A percentile compares a stretch with the other conserved stretches of the same genome.
phyloP scores from a whole-genome alignment of 1,140 invertebrate genomes.

The Temnothorax longispinosus region DNA sequence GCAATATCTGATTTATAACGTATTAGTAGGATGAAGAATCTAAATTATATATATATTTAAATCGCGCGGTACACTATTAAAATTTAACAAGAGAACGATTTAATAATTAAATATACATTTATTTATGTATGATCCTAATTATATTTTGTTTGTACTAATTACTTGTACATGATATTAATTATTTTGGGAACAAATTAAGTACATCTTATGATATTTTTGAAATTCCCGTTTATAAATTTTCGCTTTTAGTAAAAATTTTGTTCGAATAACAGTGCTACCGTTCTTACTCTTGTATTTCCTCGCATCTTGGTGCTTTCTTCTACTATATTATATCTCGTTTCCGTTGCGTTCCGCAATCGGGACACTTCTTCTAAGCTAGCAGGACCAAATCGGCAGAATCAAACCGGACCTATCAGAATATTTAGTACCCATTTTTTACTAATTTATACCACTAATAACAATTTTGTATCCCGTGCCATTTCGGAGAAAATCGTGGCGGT shows the following conservation, averaged over 20 bases:
- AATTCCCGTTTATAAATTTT: neutral
- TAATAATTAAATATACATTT: constrained; percentile 13
- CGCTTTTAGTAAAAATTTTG: neutral
- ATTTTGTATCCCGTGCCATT: too few relatives aligned
- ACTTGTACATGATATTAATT: neutral
- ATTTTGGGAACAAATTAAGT: neutral
- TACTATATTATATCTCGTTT: constrained; percentile 38
- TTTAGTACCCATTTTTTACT: too few relatives aligned
- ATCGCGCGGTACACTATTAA: neutral
- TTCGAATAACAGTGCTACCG: neutral
- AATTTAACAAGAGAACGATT: constrained; percentile 20
- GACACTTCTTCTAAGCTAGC: too few relatives aligned
- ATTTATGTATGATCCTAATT: neutral
- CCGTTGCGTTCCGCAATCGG: neutral
- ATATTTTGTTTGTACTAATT: neutral
- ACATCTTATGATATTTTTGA: neutral
- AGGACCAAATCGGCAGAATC: too few relatives aligned
- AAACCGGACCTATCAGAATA: too few relatives aligned
- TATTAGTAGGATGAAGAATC: neutral
- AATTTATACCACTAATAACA: too few relatives aligned
- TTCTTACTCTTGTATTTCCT: constrained; percentile 31
- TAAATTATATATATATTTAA: constrained; percentile 11
- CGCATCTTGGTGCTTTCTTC: neutral
- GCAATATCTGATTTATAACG: constrained; percentile 9
- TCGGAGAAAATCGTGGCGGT: too few relatives aligned